Evolutionary conservation across 2,113 vertebrate species (phyloP), one percentile per base, ranked within the genome.

Genomic region (Gambusia holbrooki): DNA sequence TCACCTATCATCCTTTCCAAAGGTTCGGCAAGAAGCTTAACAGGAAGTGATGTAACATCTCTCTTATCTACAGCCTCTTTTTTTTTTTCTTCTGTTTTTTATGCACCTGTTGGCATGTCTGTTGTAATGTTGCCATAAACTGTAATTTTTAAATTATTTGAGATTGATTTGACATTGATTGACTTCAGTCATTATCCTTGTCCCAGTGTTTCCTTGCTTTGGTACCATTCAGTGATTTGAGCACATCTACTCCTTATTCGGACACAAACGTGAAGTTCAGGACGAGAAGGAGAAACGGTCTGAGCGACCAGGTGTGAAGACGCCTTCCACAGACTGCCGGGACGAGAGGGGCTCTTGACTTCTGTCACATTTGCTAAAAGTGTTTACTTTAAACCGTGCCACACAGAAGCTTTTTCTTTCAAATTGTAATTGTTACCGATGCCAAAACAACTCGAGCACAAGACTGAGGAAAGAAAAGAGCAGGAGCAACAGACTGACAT

Each of bases 91-190:
- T 9, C 7, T n/a, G n/a, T n/a, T 25, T 75, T 4, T 89, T 88
- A 94, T 92, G 89, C 91, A 94, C 69, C 89, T 85, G 88, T 84
- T 83, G 83, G 84, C 80, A 92, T 88, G 81, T 93, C 11, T 73
- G 35, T 73, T 91, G 82, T 76, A 35, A 69, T 86, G 40, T 76
- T 66, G 73, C 19, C 81, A 69, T 73, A 94, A 95, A 93, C 91
- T 95, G 86, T 95, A 92, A 93, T 95, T 96, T 95, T 94, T 90
- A 93, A 93, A 92, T 94, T 88, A 88, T 91, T 93, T 94, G 70
- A 82, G 83, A 88, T 93, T 90, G 80, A 90, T 91, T 85, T 86
- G 25, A 76, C 71, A 78, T 81, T 84, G 74, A 84, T 83, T 79
- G 51, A 74, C 40, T 76, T 80, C 8, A 73, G 13, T 29, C n/a